These are phyloP conservation scores for Sclerurus mexicanus DNA, from an alignment of 2,113 vertebrate genomes.

Conservation along the genomic window DNA sequence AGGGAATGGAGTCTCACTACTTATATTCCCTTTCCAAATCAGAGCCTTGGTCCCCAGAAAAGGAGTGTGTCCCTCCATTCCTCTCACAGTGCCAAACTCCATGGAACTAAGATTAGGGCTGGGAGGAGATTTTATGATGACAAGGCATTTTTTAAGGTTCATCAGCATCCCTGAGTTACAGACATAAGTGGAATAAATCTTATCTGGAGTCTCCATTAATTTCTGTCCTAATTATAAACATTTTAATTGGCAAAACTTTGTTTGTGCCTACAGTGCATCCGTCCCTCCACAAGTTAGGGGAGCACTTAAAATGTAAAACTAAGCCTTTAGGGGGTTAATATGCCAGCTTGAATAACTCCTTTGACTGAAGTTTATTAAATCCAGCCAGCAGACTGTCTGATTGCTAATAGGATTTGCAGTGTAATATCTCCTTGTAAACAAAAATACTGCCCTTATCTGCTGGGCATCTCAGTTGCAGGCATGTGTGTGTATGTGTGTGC, in stretches of 20 bases:
- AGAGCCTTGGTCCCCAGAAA: neutral
- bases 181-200: neutral
- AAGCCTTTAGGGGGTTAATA: neutral
- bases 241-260: neutral
- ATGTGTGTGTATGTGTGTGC: neutral
- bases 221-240: neutral
- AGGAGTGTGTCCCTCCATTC: neutral
- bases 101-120: neutral
- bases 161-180: neutral
- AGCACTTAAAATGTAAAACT: neutral
- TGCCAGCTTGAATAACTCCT: slow-evolving; percentile 8
- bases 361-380: slow-evolving; percentile 49
- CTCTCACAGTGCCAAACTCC: neutral
- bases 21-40: neutral
- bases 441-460: slow-evolving; percentile 53
- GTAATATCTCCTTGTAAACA: slow-evolving; percentile 65
- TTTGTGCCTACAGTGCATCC: neutral
- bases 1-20: neutral
- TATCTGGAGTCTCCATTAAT: neutral
- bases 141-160: neutral
- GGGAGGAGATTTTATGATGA: neutral
- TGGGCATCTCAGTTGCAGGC: slow-evolving; percentile 12
- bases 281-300: neutral
- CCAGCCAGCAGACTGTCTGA: slow-evolving; percentile 45
- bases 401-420: slow-evolving; percentile 65